Evolutionary conservation across 2,888 invertebrate genomes (phyloP), one percentile per base, ranked within the genome.

Genomic region (Drosophila robusta): DNA sequence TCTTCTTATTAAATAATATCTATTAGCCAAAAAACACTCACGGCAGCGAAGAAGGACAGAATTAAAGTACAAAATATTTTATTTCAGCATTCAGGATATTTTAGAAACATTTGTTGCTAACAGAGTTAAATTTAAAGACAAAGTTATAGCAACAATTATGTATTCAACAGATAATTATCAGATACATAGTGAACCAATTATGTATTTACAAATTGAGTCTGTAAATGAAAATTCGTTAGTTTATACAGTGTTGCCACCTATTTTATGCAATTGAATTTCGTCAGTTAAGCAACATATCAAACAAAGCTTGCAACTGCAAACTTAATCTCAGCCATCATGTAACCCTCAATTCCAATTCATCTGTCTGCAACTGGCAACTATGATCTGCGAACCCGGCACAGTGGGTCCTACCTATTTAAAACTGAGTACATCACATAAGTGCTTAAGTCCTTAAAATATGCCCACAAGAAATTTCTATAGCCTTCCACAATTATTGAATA

Each of bases 321-420:
- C 70, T 55, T 61, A 61, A 75, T 71, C 32, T 39, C 60, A 55
- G 41, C 50, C 56, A 65, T 67, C 46, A 42, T 41, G 26, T 67
- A 67, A 70, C 54, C 39, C 61, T 38, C 54, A 62, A 70, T 70
- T 45, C 9, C 42, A 42, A 12, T 29, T 36, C 29, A 62, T 46
- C 32, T 32, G 8, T 24, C 22, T 6, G 26, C 42, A 51, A 39
- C n/a, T 32, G 32, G 11, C 16, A 55, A 36, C 44, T 52, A 45
- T 63, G 45, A 29, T 14, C 18, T 36, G 38, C 52, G n/a, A 44
- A 44, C 4, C 57, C 41, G 41, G 52, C 54, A 66, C 67, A 65
- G 32, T 65, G 45, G 45, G 1, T 9, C 52, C 0, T 3, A 18
- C 14, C n/a, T 18, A 11, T 5, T 9, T 0, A 26, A 4, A n/a